Base-by-base conservation (phyloP, 2,113 vertebrate genomes). In the Cacatua alba region DNA sequence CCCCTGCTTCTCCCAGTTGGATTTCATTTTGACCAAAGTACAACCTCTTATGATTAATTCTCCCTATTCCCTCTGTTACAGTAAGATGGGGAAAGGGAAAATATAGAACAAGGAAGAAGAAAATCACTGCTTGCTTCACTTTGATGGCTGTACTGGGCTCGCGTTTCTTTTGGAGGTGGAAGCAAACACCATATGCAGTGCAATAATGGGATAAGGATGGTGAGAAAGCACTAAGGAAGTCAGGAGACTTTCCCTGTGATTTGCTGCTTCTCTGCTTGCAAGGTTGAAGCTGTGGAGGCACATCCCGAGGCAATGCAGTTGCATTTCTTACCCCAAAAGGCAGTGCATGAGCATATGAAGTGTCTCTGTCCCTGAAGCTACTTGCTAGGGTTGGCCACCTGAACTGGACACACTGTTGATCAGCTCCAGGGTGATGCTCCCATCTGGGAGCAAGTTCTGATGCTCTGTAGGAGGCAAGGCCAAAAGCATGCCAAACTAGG, bases 391-490 rank as follows among this genome's bases (percentile, higher is more conserved):
- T 48, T 65, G 71, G 64, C 39, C 76, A 78, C 51, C 72, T 48
- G 37, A 26, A 46, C 29, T 17, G 64, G 79, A 41, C 77, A 5
- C 44, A 17, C 28, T 25, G 35, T 2, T 46, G 82, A 84, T 53
- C 13, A 10, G 43, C 48, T 91, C 90, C 74, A 65, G 44, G 72
- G 35, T 53, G 64, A 14, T 39, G 69, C n/a, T n/a, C n/a, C n/a
- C n/a, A n/a, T n/a, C 69, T 82, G 68, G 44, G 65, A 95, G 76
- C 87, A 84, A 62, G 44, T 65, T 63, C 75, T 53, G 60, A 29
- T 64, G 33, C 91, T 90, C 74, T 49, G 10, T 41, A 86, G 93
- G 84, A 96, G 64, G 69, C 81, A 90, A 93, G 86, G 65, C 77
- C 86, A 92, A 62, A 84, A 71, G 67, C 52, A 44, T 13, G 8